Evolutionary conservation across 2,797 vertebrate species (phyloP).

Genomic region (Tangara arthus): DNA sequence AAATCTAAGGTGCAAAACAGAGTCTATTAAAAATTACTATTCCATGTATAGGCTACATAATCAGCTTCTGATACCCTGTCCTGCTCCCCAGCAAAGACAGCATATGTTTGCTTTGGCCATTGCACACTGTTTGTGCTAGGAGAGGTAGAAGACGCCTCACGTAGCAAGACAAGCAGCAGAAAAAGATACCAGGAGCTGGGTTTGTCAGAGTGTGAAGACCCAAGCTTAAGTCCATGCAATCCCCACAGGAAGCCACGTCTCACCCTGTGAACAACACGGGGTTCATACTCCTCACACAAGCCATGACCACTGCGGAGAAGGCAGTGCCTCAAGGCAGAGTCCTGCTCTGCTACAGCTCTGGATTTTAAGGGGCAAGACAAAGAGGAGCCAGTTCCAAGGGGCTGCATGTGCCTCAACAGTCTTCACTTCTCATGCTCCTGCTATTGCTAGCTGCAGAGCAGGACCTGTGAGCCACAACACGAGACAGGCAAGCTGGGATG

Average conservation of each 20-base stretch:
- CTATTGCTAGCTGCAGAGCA: background rate
- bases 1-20: background rate
- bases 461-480: fast-evolving
- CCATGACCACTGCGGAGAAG: background rate
- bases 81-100: background rate
- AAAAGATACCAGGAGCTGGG: background rate
- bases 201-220: background rate
- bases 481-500: background rate
- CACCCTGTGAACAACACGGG: background rate
- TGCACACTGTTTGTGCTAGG: background rate
- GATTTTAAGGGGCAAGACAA: background rate
- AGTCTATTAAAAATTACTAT: background rate
- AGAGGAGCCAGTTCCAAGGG: background rate
- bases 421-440: background rate
- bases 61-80: background rate
- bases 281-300: background rate
- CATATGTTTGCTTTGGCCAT: background rate
- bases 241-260: background rate
- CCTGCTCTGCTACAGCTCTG: background rate
- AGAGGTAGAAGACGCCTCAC: background rate
- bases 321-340: background rate
- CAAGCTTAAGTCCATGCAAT: background rate
- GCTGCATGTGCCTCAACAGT: background rate
- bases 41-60: background rate
- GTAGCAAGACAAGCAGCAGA: background rate